Base-by-base conservation (phyloP, 2,888 invertebrate genomes). In the Nephrocerus scutellatus region DNA sequence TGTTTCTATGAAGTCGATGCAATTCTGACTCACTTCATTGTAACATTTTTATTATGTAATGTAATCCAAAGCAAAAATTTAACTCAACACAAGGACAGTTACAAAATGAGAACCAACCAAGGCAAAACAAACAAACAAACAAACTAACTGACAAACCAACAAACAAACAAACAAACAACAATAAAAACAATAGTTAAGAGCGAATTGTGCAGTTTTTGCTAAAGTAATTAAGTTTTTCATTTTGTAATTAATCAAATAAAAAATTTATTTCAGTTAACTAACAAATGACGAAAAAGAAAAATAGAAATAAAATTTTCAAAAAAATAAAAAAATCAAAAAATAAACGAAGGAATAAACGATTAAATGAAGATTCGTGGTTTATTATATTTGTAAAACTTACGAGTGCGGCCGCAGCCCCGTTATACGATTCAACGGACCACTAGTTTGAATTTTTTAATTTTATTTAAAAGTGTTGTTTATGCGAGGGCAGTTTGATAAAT, bases 41-140 rank as follows among this genome's bases (percentile, higher is more conserved):
- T 56, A 55, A 45, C 43, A 53, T 52, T 55, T 55, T 49, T 49
- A 52, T 47, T 30, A 42, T 49, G 44, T 37, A 24, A 52, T 48
- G 51, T 55, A 55, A 53, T 51, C 50, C 49, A 48, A 45, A 50
- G 39, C 51, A 45, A 51, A 48, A 54, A 46, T 30, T n/a, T n/a
- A n/a, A n/a, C n/a, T n/a, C n/a, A n/a, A n/a, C n/a, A n/a, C n/a
- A n/a, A n/a, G n/a, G n/a, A n/a, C n/a, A n/a, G n/a, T n/a, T n/a
- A n/a, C n/a, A n/a, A n/a, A n/a, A n/a, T n/a, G n/a, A n/a, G n/a
- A n/a, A n/a, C n/a, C n/a, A 35, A 41, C 39, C 38, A 28, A 39
- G 29, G 42, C 36, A 37, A 36, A 38, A 23, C 25, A 42, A 33
- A 30, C 22, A 30, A 13, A 29, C 28, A 40, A 31, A 31, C 39